Conservation (phyloP, 2,113 vertebrate genomes). For the Psittacula cyanocephala region DNA sequence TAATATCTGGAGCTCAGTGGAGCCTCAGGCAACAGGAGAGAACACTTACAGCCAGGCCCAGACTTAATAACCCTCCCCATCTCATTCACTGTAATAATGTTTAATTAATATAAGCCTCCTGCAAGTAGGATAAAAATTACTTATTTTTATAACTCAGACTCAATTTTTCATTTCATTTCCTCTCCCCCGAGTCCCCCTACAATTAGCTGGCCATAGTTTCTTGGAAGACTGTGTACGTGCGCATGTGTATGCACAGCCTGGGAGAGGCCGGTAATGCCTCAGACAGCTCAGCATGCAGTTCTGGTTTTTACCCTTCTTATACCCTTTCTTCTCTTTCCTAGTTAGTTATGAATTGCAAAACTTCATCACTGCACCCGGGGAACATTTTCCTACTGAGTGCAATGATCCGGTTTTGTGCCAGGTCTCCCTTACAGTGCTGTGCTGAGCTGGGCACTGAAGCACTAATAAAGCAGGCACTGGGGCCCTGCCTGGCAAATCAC, state of each 20-base stretch:
- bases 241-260: background rate
- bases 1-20: constrained; percentile 71
- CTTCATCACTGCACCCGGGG: background rate
- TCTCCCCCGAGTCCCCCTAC: constrained; percentile 70
- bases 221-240: background rate
- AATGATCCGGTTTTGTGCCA: background rate
- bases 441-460: background rate
- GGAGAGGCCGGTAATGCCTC: background rate
- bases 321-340: background rate
- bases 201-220: constrained; percentile 72
- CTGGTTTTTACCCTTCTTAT: background rate
- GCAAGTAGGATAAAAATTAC: constrained; percentile 76
- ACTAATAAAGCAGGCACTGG: rapidly evolving
- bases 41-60: constrained; percentile 69
- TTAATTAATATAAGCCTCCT: constrained; percentile 86
- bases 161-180: constrained; percentile 79
- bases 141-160: constrained; percentile 84
- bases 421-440: background rate
- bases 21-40: constrained; percentile 73
- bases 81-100: constrained; percentile 78
- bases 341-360: background rate
- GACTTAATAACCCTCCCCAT: constrained; percentile 72
- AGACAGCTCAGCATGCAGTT: background rate
- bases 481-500: background rate
- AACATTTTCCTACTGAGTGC: background rate